Conservation (phyloP, 2,113 vertebrate species). For the Triplophysa rosa region DNA sequence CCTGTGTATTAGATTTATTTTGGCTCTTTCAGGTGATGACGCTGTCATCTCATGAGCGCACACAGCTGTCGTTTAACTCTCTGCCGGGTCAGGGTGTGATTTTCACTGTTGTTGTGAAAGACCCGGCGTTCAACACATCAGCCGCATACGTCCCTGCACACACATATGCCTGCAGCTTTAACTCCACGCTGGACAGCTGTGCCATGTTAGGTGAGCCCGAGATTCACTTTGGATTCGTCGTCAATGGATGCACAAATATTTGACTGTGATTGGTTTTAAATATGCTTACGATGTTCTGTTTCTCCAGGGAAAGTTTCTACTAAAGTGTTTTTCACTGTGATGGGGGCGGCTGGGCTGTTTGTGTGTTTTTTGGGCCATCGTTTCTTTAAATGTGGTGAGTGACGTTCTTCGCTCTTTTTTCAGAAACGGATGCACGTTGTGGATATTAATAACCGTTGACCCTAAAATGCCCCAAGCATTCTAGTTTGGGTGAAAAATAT, state of each 20-base stretch:
- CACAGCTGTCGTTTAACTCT: slow-evolving; percentile 78
- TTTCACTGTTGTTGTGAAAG: slow-evolving; percentile 88
- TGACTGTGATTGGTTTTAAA: not conserved
- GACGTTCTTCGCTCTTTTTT: not conserved
- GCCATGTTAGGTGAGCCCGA: slow-evolving; percentile 75
- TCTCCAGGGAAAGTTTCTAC: slow-evolving; percentile 82
- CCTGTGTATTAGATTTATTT: not conserved
- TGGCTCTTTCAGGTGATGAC: slow-evolving; percentile 76
- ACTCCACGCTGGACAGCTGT: slow-evolving; percentile 76
- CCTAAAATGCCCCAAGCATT: not conserved
- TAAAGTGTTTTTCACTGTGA: slow-evolving; percentile 86
- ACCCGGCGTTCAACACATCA: slow-evolving; percentile 83
- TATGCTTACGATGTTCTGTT: not conserved
- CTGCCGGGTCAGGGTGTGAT: slow-evolving; percentile 89
- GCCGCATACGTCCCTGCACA: slow-evolving; percentile 88
- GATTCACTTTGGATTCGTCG: too few relatives aligned
- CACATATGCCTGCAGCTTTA: slow-evolving; percentile 89
- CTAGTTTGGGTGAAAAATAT: not conserved
- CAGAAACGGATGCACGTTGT: not conserved
- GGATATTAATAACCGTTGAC: not conserved
- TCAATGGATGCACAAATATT: too few relatives aligned
- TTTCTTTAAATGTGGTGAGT: slow-evolving; percentile 93
- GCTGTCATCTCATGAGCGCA: slow-evolving; percentile 75
- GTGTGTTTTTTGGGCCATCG: slow-evolving; percentile 91
- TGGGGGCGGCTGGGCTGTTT: slow-evolving; percentile 85